These are phyloP conservation scores for Stictocephala bisonia DNA, from an alignment of 2,888 invertebrate species.

Conservation along the genomic window DNA sequence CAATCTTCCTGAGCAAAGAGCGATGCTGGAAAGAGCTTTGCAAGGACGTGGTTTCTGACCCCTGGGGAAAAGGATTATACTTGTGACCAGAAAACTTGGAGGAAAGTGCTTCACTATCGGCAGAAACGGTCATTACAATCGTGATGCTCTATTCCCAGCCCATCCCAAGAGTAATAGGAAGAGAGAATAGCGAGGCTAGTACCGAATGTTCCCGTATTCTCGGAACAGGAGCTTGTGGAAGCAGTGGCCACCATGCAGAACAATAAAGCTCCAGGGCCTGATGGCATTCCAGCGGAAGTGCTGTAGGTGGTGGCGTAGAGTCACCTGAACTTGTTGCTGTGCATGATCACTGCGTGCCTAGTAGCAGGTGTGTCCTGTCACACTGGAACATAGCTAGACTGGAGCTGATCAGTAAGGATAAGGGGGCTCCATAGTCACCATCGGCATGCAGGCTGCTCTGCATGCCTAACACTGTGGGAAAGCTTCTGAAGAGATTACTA, in stretches of 20 bases:
- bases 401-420: conserved; percentile 56
- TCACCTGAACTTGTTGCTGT: conserved; percentile 40
- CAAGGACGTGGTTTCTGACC: conserved; percentile 48
- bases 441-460: conserved; percentile 56
- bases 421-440: conserved; percentile 49
- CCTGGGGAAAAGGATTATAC: not conserved
- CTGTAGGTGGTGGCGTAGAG: conserved; percentile 35
- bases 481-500: conserved; percentile 58
- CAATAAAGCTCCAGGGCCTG: conserved; percentile 40
- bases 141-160: not conserved
- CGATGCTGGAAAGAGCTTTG: conserved; percentile 53
- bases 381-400: not conserved
- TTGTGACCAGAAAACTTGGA: not conserved
- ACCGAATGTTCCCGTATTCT: conserved; percentile 40
- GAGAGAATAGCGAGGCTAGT: not conserved
- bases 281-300: conserved; percentile 43
- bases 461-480: conserved; percentile 51
- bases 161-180: not conserved
- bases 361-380: conserved; percentile 48
- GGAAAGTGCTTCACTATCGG: not conserved
- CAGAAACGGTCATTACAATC: not conserved
- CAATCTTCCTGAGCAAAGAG: conserved; percentile 49
- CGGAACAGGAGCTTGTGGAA: conserved; percentile 35
- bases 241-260: conserved; percentile 13
- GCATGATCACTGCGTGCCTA: conserved; percentile 52